Base-by-base conservation (phyloP, 1,140 invertebrate species). In the Tetragonula clypearis region DNA sequence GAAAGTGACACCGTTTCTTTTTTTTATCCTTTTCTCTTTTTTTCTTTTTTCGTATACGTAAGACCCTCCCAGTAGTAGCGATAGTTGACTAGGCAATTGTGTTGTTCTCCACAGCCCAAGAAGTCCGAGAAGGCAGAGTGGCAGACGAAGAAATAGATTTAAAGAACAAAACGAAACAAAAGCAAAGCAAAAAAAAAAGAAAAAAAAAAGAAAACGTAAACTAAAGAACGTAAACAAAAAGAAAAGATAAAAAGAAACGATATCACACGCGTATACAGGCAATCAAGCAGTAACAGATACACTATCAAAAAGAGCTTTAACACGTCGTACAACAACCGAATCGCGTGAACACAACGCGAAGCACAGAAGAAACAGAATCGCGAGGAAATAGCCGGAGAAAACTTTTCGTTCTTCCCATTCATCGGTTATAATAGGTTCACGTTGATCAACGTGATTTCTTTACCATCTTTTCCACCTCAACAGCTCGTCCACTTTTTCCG, bases 61-160 rank as follows among this genome's bases (percentile, higher is more conserved):
- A 41, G 71, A 73, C 68, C 30, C 23, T 26, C 73, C 35, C 62
- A 69, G 82, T 81, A 83, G 87, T 86, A 79, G 84, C 80, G 69
- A 86, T 93, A 94, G 92, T 93, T 93, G 89, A 93, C 88, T 93
- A 94, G 93, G 93, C 92, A 92, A 93, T 93, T 93, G 89, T 94
- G 90, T 95, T 94, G 91, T 95, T 95, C 94, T 95, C 94, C 95
- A 96, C 96, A 97, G 96, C 96, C 96, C 92, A 97, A 97, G 96
- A 97, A 97, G 94, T 96, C 96, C 93, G 97, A 97, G 96, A 97
- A 97, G 94, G 97, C 97, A 95, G 97, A 97, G 94, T 97, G 97
- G 97, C 96, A 96, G 95, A 95, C 97, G 96, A 97, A 97, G 96
- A 97, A 97, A 95, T 97, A 96, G 92, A 92, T 93, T 92, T 88